Base-by-base conservation (phyloP, 1,140 invertebrate species). In the Cherax quadricarinatus region DNA sequence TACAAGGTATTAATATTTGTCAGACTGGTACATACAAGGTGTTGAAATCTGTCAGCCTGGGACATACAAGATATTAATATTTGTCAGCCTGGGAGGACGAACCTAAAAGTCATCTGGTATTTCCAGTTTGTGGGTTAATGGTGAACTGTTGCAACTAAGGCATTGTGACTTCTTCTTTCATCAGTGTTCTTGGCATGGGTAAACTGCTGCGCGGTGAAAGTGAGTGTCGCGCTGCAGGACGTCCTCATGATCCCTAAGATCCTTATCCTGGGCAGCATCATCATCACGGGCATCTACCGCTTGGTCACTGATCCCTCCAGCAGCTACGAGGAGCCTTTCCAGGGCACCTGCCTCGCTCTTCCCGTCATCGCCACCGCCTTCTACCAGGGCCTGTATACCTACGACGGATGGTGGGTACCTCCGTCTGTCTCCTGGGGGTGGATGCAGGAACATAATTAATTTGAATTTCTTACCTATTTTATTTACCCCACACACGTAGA, bases 361-460 rank as follows among this genome's bases (percentile, higher is more conserved):
- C 9, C 86, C 12, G 12, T 30, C 70, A 18, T 88, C 41, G 73
- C 73, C 86, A 79, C 86, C 21, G 86, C 86, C 49, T 88, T 88
- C 86, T 88, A 88, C 88, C 88, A 89, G 78, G 57, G 88, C 41
- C 79, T 89, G 62, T 91, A 86, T 51, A 79, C 81, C 48, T 91
- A 86, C 48, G 66, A 91, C 62, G 73, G 80, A 10, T 91, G 81
- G 80, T 83, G 53, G 70, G 41, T 16, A 14, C 53, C 9, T 9
- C 1, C 9, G 9, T 9, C 53, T 57, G 9, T 18, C 62, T 66
- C 62, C 62, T 66, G 62, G 57, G 57, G 57, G 57, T 60, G 57
- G 57, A 60, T 9, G 57, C 16, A 60, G 9, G 30, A 41, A 41
- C 30, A 41, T 41, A 41, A 41, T 41, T 41, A 41, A 41, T 41